phyloP scores from a whole-genome alignment of 2,113 vertebrate genomes.

The Alligator sinensis region DNA sequence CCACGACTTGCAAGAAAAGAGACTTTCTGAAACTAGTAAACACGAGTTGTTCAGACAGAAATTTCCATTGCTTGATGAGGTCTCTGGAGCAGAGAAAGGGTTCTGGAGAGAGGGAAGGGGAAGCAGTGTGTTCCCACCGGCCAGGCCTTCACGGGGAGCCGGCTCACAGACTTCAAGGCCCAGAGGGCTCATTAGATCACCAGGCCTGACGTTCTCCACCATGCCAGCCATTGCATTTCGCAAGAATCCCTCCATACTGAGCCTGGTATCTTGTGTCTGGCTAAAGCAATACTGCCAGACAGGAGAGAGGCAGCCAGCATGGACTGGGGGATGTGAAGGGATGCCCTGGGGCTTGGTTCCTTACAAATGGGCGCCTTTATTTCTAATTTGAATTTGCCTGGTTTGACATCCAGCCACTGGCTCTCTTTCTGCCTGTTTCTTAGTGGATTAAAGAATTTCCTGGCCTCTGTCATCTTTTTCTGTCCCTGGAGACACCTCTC shows the following conservation, averaged over 20 bases:
- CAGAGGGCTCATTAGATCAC: background rate
- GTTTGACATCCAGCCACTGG: background rate
- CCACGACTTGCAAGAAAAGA: too few species aligned
- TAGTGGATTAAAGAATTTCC: background rate
- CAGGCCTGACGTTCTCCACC: background rate
- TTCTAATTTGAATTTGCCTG: background rate
- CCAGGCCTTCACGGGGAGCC: background rate
- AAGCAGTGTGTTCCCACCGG: background rate
- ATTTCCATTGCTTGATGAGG: background rate
- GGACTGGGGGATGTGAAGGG: too few species aligned
- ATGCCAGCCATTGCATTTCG: too few species aligned
- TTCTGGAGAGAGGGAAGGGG: background rate
- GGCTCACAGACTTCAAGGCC: background rate
- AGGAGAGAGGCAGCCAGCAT: background rate
- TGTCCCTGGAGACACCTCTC: background rate
- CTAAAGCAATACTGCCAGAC: background rate
- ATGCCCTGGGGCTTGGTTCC: too few species aligned
- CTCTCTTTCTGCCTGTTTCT: background rate
- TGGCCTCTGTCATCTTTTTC: background rate
- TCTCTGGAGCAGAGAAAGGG: background rate
- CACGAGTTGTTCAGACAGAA: too few species aligned
- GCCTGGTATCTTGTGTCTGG: background rate
- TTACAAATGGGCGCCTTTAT: background rate
- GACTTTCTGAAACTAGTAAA: too few species aligned
- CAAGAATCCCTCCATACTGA: background rate